Evolutionary conservation across 2,888 invertebrate genomes (phyloP).

Genomic region (Drosophila eohydei): DNA sequence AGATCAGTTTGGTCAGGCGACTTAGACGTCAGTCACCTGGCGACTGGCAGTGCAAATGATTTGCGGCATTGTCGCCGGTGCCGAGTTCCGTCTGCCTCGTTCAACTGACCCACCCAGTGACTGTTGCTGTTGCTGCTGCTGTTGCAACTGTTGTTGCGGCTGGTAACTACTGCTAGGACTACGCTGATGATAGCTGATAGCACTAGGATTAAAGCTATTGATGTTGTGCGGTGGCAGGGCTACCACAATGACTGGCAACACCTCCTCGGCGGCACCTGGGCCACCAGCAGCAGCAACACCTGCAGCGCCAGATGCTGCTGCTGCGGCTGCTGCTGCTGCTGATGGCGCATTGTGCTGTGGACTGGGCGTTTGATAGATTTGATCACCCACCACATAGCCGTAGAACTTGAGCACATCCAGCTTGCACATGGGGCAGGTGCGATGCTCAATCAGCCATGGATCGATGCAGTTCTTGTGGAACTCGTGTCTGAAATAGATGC

Average conservation of each 20-base stretch:
- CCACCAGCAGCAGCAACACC: conserved; percentile 27
- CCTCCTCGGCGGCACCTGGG: conserved; percentile 59
- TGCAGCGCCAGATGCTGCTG: conserved; percentile 20
- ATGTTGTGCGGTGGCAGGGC: conserved; percentile 66
- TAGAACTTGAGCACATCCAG: conserved; percentile 97
- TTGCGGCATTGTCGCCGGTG: conserved; percentile 68
- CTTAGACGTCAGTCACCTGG: conserved; percentile 84
- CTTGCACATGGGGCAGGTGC: conserved; percentile 98
- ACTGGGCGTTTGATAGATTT: conserved; percentile 83
- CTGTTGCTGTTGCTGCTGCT: conserved; percentile 34
- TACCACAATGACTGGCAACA: conserved; percentile 79
- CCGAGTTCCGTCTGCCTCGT: conserved; percentile 69
- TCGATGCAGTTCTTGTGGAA: conserved; percentile 98
- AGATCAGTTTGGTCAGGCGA: conserved; percentile 78
- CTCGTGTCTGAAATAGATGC: conserved; percentile 90
- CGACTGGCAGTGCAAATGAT: conserved; percentile 82
- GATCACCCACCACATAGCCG: conserved; percentile 92
- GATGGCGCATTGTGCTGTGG: conserved; percentile 70
- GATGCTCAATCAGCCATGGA: conserved; percentile 97
- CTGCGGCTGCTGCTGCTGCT: conserved; percentile 21
- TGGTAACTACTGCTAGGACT: conserved; percentile 71
- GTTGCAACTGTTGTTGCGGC: conserved; percentile 49
- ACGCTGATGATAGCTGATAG: conserved; percentile 66
- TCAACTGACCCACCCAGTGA: conserved; percentile 30
- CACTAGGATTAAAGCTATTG: conserved; percentile 72